These are phyloP conservation scores for Hypocryptadius cinnamomeus DNA, from an alignment of 2,113 vertebrate genomes.

Conservation along the genomic window DNA sequence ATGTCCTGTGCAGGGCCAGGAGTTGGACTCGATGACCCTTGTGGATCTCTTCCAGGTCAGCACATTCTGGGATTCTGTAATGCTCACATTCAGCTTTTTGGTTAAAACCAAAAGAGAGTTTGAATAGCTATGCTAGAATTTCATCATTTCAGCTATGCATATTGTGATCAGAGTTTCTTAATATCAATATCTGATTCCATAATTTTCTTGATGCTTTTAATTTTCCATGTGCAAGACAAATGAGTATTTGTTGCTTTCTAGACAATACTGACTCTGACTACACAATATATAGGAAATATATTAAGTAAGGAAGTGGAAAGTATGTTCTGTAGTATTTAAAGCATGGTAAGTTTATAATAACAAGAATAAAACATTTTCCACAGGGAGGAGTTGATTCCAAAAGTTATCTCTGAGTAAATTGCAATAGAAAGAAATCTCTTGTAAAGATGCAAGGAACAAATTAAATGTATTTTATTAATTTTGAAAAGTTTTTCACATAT, in stretches of 20 bases:
- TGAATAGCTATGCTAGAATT: background rate
- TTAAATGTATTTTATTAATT: background rate
- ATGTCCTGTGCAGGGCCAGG: background rate
- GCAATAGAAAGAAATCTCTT: background rate
- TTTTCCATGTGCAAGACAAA: background rate
- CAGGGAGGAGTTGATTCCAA: background rate
- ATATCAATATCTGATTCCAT: background rate
- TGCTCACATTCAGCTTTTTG: background rate
- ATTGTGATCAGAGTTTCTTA: background rate
- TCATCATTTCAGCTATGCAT: background rate
- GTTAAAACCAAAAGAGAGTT: background rate
- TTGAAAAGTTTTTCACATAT: background rate
- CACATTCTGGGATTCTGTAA: background rate
- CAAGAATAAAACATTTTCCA: background rate
- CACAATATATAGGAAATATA: background rate
- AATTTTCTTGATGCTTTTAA: background rate
- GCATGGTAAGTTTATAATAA: background rate
- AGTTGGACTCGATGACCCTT: accelerated
- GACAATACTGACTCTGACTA: background rate
- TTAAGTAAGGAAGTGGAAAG: background rate
- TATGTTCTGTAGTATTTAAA: background rate
- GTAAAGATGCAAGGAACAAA: background rate
- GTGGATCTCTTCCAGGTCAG: background rate
- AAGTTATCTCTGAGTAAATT: background rate
- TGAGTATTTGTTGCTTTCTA: background rate